Evolutionary conservation across 1,140 invertebrate species (phyloP).

Genomic region (Zaprionus nigranus): DNA sequence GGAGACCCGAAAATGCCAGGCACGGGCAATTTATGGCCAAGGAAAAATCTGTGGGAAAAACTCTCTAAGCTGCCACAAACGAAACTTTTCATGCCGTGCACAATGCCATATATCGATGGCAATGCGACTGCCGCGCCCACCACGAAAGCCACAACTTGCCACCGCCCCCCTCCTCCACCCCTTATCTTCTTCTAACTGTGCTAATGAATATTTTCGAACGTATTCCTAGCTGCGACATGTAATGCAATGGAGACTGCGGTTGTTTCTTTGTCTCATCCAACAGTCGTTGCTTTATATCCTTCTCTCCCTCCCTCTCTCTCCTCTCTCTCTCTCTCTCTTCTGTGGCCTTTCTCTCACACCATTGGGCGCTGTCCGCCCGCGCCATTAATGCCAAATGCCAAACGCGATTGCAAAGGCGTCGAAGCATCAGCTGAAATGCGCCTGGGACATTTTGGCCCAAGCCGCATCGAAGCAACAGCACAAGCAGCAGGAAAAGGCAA

Average conservation of each 20-base stretch:
- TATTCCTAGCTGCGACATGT: constrained; percentile 28
- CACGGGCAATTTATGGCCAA: constrained; percentile 69
- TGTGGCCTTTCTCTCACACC: constrained; percentile 14
- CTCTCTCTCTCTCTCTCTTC: constrained; percentile 6
- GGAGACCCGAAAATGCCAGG: constrained; percentile 45
- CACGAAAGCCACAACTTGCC: background rate
- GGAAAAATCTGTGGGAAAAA: constrained; percentile 75
- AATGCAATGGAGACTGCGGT: constrained; percentile 64
- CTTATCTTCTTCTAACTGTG: constrained; percentile 25
- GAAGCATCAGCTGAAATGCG: constrained; percentile 73
- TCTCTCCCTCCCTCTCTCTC: constrained; percentile 13
- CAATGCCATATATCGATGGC: constrained; percentile 49
- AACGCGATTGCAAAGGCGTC: constrained; percentile 77
- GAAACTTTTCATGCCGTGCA: constrained; percentile 51
- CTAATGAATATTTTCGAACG: constrained; percentile 74
- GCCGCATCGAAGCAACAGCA: constrained; percentile 12
- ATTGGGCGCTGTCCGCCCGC: constrained; percentile 40
- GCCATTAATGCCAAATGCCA: constrained; percentile 70
- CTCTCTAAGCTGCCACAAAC: constrained; percentile 64
- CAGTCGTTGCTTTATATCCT: background rate
- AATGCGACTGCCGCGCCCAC: constrained; percentile 9
- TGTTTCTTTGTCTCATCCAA: constrained; percentile 61
- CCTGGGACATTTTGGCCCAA: constrained; percentile 62
- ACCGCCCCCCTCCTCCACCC: background rate
- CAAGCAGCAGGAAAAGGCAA: background rate